Conservation (phyloP, 2,888 invertebrate genomes). For the Nezara viridula region DNA sequence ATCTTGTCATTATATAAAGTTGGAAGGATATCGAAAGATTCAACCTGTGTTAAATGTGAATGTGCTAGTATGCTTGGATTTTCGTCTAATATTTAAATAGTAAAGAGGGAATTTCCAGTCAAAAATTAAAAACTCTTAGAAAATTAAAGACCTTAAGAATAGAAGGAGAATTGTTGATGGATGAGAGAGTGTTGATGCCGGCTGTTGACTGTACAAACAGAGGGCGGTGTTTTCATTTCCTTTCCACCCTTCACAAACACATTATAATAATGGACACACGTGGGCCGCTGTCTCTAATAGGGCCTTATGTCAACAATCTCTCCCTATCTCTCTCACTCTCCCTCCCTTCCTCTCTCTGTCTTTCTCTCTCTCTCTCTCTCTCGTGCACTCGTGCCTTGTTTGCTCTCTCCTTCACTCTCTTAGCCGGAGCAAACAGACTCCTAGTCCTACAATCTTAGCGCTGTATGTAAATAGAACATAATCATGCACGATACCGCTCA, state of each 20-base stretch:
- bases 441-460: constrained; percentile 40
- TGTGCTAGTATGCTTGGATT: too few relatives aligned
- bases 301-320: constrained; percentile 15
- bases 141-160: neutral
- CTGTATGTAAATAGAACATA: constrained; percentile 9
- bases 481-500: neutral
- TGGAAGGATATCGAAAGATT: too few relatives aligned
- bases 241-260: constrained; percentile 52
- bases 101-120: neutral
- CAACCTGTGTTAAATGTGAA: too few relatives aligned
- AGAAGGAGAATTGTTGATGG: neutral
- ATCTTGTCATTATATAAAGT: too few relatives aligned
- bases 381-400: neutral
- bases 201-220: constrained; percentile 51
- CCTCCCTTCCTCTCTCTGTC: neutral
- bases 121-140: neutral
- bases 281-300: constrained; percentile 14
- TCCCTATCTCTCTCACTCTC: neutral
- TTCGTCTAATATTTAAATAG: too few relatives aligned
- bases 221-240: constrained; percentile 56
- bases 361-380: neutral
- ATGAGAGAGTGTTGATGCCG: constrained; percentile 36
- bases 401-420: neutral
- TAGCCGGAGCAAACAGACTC: neutral
- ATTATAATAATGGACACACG: constrained; percentile 62